Evolutionary conservation across 2,888 invertebrate species (phyloP), one percentile per base, ranked within the genome.

Genomic region (Cheilosia variabilis): DNA sequence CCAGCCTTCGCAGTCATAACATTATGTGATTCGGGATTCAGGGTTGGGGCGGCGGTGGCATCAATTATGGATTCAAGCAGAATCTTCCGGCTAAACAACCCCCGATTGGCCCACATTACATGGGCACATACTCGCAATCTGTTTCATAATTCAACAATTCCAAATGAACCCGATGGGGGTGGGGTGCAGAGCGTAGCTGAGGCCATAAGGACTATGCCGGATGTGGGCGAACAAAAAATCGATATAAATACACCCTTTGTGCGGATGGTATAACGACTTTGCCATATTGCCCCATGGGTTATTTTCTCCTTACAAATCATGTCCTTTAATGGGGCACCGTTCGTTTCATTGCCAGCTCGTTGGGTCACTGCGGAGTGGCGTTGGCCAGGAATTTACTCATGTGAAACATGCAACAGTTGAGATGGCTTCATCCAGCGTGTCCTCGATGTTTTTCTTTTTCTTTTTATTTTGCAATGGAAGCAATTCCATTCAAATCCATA

Each of bases 381-480:
- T 3, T 52, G 52, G 9, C 13, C 13, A 15, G 22, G 31, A 24
- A 57, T 4, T 13, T 37, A 9, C 43, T 45, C 43, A 68, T 77
- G 53, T 52, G 37, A 41, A 60, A 55, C 17, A 75, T 81, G 75
- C 80, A 75, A 81, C 75, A 75, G 80, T 75, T 81, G 65, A n/a
- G 65, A 58, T 15, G 77, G 53, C 50, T 62, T 45, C 15, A 27
- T 37, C 47, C n/a, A 17, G 57, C 6, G 57, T 57, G 53, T 13
- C n/a, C 19, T 34, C 41, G n/a, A n/a, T 1, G 13, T 27, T 43
- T 45, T 43, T 45, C 6, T 31, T 45, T 62, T 47, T 27, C 27
- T 4, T 22, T 22, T 37, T 19, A 13, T 6, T 37, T 34, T 50
- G 47, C 10, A 62, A 13, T 34, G 22, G 10, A 52, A 43, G 43